Evolutionary conservation across 2,797 vertebrate species (phyloP).

Genomic region (Xenentodon cancila): DNA sequence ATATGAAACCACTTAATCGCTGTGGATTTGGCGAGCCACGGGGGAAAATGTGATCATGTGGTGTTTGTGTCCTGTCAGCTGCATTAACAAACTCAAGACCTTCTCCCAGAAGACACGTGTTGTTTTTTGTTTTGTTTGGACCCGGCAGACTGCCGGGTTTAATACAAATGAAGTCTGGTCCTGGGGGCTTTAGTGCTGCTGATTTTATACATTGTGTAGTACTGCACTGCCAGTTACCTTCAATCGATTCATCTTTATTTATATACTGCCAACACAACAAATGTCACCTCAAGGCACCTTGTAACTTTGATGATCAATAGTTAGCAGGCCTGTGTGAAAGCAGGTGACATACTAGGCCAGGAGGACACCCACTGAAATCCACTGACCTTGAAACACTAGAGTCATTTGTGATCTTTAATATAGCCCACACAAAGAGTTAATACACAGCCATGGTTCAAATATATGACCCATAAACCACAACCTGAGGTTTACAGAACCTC

Average conservation of each 20-base stretch:
- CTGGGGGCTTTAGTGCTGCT: slow-evolving; percentile 3
- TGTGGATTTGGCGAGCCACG: slow-evolving; percentile 23
- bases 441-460: too few species aligned
- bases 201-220: slow-evolving; percentile 4
- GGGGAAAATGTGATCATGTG: slow-evolving; percentile 31
- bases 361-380: slow-evolving; percentile 22
- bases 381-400: slow-evolving; percentile 60
- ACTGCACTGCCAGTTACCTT: background rate
- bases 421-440: background rate
- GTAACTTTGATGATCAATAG: slow-evolving; percentile 9
- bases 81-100: slow-evolving; percentile 18
- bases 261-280: too few species aligned
- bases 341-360: background rate
- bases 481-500: too few species aligned
- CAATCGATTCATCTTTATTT: too few species aligned
- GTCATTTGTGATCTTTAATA: slow-evolving; percentile 23
- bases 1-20: too few species aligned
- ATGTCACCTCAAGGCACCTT: background rate
- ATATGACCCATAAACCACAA: too few species aligned
- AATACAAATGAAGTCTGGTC: background rate
- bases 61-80: slow-evolving; percentile 60
- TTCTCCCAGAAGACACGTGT: too few species aligned
- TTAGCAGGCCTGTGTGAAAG: slow-evolving; percentile 19
- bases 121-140: too few species aligned
- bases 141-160: slow-evolving; percentile 4